phyloP scores from a whole-genome alignment of 2,113 vertebrate species.

The Odobenus rosmarus region DNA sequence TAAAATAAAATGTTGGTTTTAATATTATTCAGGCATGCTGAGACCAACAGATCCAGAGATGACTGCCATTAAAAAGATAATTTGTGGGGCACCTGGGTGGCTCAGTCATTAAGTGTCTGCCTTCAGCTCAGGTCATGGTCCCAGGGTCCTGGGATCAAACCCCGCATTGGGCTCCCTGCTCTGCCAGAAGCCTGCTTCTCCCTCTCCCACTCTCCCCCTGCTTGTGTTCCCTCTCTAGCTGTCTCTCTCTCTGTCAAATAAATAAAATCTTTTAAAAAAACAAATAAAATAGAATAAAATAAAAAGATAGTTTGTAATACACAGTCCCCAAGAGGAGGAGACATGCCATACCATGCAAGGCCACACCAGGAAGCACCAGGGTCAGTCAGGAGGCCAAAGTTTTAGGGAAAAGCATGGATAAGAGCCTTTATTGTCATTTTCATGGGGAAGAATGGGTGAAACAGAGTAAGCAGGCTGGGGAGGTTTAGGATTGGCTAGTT shows the following conservation, averaged over 20 bases:
- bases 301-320: conserved; percentile 41
- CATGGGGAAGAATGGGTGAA: not conserved
- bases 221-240: too few relatives aligned
- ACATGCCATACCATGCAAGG: not conserved
- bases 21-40: conserved; percentile 8
- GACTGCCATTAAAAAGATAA: not conserved
- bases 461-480: not conserved
- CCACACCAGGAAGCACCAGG: not conserved
- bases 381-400: not conserved
- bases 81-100: not conserved
- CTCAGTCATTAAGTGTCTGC: too few relatives aligned
- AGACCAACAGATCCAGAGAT: not conserved
- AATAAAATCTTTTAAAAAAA: too few relatives aligned
- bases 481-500: not conserved
- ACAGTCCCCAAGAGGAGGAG: not conserved
- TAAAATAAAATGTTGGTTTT: not conserved
- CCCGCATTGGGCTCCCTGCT: too few relatives aligned
- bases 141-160: too few relatives aligned
- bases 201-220: too few relatives aligned
- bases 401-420: not conserved
- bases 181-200: too few relatives aligned
- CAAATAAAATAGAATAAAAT: conserved; percentile 10
- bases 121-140: too few relatives aligned
- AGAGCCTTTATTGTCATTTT: not conserved
- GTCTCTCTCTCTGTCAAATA: too few relatives aligned